These are phyloP conservation scores for Coendou prehensilis DNA, from an alignment of 2,797 vertebrate genomes.

Conservation along the genomic window DNA sequence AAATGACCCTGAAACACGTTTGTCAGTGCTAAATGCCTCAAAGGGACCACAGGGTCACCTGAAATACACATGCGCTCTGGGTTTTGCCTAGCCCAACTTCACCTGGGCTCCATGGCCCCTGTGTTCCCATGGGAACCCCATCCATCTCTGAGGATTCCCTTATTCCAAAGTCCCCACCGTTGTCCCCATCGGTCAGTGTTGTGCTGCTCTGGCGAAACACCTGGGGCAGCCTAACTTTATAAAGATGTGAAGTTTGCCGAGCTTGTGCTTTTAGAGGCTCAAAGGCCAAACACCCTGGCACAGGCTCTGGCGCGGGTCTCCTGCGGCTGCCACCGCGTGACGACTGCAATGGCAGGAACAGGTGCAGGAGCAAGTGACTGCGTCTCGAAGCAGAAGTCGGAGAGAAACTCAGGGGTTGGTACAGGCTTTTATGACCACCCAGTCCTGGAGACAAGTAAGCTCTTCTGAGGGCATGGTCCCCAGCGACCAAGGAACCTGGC, in stretches of 20 bases:
- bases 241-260: neutral
- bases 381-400: neutral
- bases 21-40: neutral
- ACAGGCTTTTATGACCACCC: no score
- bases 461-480: neutral
- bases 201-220: neutral
- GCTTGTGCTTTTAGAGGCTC: neutral
- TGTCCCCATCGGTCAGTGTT: neutral
- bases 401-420: neutral
- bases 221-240: neutral
- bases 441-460: neutral
- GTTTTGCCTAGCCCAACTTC: neutral
- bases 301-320: no score
- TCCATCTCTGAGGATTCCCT: neutral
- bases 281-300: no score
- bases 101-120: neutral
- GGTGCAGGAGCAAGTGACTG: neutral
- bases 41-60: neutral
- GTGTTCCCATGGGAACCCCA: neutral
- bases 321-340: neutral
- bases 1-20: neutral
- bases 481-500: neutral
- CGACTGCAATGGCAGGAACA: neutral
- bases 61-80: neutral
- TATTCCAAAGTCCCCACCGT: neutral